Evolutionary conservation across 2,888 invertebrate species (phyloP).

Genomic region (Arctia plantaginis): DNA sequence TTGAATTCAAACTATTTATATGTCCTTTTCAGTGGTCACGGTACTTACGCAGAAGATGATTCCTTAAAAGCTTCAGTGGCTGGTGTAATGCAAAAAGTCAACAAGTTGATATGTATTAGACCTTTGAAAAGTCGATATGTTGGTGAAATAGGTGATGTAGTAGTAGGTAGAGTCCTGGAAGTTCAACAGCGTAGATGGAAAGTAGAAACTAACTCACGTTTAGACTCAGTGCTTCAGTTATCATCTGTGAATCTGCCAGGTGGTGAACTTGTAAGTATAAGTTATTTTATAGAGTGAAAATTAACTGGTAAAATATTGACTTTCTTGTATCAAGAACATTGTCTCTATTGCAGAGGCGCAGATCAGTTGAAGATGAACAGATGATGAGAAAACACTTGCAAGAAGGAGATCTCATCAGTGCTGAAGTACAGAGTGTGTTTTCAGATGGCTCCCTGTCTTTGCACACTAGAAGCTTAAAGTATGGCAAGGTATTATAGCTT

Average conservation of each 20-base stretch:
- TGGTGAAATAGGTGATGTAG: conserved; percentile 98
- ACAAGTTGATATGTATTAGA: conserved; percentile 96
- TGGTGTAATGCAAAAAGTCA: conserved; percentile 97
- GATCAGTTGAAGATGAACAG: conserved; percentile 98
- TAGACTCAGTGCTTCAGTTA: conserved; percentile 94
- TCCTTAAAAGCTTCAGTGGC: conserved; percentile 96
- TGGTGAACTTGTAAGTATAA: conserved; percentile 92
- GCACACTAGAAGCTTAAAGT: conserved; percentile 98
- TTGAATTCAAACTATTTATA: neutral
- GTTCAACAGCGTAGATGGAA: conserved; percentile 98
- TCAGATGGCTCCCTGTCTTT: conserved; percentile 96
- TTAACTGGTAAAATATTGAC: conserved; percentile 21
- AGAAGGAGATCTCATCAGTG: conserved; percentile 98
- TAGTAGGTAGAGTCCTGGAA: conserved; percentile 97
- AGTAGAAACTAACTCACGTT: conserved; percentile 96
- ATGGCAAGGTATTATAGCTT: conserved; percentile 92
- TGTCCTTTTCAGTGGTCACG: conserved; percentile 93
- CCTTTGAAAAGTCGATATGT: conserved; percentile 96
- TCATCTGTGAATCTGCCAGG: conserved; percentile 99
- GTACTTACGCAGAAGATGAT: conserved; percentile 95
- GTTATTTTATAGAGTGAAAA: neutral
- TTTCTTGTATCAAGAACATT: neutral
- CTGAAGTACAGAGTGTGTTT: conserved; percentile 97
- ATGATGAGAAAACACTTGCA: conserved; percentile 98
- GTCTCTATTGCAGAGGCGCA: conserved; percentile 88